phyloP scores from a whole-genome alignment of 64 coral and sea anemone genomes.

The Catalaphyllia jardinei region DNA sequence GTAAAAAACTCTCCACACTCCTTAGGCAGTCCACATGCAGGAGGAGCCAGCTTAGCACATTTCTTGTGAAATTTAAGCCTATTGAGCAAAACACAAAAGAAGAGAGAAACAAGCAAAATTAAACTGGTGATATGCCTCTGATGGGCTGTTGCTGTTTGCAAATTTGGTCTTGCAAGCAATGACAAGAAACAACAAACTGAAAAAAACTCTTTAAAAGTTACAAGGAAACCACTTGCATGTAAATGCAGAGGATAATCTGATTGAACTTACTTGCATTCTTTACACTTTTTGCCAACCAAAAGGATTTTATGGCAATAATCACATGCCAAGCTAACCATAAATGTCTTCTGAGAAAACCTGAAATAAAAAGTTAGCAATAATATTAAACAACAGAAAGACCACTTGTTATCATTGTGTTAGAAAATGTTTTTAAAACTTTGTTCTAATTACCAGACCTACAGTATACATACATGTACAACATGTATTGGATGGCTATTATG shows the following conservation, averaged over 20 bases:
- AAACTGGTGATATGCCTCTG: not conserved
- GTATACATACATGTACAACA: too few relatives aligned
- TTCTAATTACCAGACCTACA: too few relatives aligned
- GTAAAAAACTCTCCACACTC: conserved; percentile 79
- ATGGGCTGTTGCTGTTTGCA: too few relatives aligned
- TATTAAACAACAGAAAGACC: too few relatives aligned
- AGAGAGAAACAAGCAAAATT: not conserved
- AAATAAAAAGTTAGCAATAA: not conserved
- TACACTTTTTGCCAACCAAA: conserved; percentile 87
- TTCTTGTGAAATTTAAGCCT: conserved; percentile 94
- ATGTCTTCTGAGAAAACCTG: conserved; percentile 87
- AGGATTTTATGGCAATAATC: conserved; percentile 86
- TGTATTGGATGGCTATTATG: too few relatives aligned
- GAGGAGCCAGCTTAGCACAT: conserved; percentile 76
- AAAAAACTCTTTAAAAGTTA: not conserved
- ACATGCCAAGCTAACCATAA: conserved; percentile 75
- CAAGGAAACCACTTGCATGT: not conserved
- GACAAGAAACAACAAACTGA: not conserved
- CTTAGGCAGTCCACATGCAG: conserved; percentile 74
- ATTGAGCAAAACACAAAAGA: conserved; percentile 28
- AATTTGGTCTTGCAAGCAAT: not conserved
- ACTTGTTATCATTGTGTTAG: too few relatives aligned
- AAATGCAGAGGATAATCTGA: not conserved
- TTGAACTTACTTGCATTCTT: conserved; percentile 85
- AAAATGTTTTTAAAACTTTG: too few relatives aligned